phyloP scores from a whole-genome alignment of 2,888 invertebrate genomes.

The Microctonus aethiopoides region DNA sequence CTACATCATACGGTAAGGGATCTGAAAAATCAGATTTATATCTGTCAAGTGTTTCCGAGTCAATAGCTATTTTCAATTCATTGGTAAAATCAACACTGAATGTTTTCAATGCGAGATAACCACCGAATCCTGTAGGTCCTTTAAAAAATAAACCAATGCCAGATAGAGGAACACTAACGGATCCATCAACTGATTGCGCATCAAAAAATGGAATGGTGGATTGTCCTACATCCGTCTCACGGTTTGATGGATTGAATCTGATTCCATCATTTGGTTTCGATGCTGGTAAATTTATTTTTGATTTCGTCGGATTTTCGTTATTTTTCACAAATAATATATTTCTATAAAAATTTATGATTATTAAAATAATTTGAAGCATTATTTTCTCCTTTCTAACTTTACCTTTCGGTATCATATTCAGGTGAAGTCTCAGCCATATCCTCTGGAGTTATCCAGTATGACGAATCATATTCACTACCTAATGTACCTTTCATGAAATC shows the following conservation, averaged over 20 bases:
- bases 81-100: not conserved
- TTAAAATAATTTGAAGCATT: not conserved
- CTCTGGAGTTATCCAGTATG: not conserved
- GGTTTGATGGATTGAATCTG: not conserved
- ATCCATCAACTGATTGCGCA: not conserved
- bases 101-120: not conserved
- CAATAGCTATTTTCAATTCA: too few species aligned
- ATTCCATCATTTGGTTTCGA: not conserved
- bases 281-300: not conserved
- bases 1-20: too few species aligned
- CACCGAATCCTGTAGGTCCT: not conserved
- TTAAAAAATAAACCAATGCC: not conserved
- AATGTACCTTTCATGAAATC: not conserved
- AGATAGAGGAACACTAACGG: not conserved
- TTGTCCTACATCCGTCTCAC: not conserved
- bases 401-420: not conserved
- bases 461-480: not conserved
- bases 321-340: not conserved
- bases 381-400: not conserved
- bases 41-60: not conserved
- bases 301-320: not conserved
- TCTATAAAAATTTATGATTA: not conserved
- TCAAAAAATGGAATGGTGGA: slow-evolving; percentile 10
- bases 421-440: not conserved
- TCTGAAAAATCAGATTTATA: not conserved